A percentile compares a stretch with the other conserved stretches of the same genome.
phyloP scores from a whole-genome alignment of 2,888 invertebrate genomes.

The Archips crataeganus region DNA sequence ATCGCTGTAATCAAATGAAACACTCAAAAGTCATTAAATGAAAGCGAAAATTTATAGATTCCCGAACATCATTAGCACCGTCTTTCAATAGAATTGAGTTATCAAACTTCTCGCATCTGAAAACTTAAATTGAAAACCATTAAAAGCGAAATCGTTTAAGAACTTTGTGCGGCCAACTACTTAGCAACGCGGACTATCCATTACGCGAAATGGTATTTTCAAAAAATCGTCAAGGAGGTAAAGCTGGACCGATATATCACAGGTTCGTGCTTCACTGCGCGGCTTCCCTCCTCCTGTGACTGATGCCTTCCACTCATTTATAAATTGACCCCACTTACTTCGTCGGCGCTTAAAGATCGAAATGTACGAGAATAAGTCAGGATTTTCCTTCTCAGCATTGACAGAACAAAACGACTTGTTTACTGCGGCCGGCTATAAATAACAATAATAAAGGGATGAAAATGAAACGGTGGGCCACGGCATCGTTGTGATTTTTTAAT shows the following conservation, averaged over 20 bases:
- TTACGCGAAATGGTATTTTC: constrained; percentile 69
- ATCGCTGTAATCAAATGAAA: constrained; percentile 35
- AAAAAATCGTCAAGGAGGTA: constrained; percentile 76
- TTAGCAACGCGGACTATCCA: constrained; percentile 68
- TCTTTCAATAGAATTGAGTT: constrained; percentile 63
- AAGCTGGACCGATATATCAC: constrained; percentile 72
- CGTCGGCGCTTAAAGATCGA: constrained; percentile 60
- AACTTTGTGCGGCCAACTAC: constrained; percentile 65
- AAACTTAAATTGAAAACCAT: constrained; percentile 78
- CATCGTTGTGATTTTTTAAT: constrained; percentile 17
- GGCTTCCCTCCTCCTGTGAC: constrained; percentile 64
- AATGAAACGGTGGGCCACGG: constrained; percentile 21
- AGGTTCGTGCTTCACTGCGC: constrained; percentile 57
- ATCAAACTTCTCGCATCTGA: constrained; percentile 68
- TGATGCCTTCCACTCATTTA: constrained; percentile 76
- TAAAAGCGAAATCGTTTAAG: constrained; percentile 60
- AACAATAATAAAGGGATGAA: constrained; percentile 29
- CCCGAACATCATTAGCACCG: constrained; percentile 42
- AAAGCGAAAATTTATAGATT: constrained; percentile 28
- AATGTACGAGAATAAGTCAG: constrained; percentile 38
- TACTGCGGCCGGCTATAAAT: constrained; percentile 44
- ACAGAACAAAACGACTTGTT: constrained; percentile 51
- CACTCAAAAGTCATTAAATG: constrained; percentile 35
- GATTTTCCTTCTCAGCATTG: constrained; percentile 34
- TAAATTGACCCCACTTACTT: constrained; percentile 75